These are phyloP conservation scores for Miniopterus natalensis DNA, from an alignment of 2,113 vertebrate species.

Conservation along the genomic window DNA sequence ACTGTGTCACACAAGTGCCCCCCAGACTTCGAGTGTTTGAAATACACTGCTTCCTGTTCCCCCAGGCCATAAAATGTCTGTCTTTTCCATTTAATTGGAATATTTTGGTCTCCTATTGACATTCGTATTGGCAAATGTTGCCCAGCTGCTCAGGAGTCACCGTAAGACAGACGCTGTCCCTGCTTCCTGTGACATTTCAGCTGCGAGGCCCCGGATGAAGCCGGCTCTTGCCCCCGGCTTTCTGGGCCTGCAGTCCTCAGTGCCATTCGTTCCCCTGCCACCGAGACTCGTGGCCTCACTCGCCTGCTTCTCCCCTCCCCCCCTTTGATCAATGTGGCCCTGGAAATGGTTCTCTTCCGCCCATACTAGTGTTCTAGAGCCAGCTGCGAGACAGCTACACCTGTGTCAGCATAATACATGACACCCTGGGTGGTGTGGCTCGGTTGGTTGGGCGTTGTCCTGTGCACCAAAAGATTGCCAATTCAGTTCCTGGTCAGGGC, in stretches of 20 bases:
- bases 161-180: not conserved
- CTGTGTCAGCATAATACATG: no score
- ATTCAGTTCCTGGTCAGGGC: no score
- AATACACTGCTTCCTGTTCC: not conserved
- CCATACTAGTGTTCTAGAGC: not conserved
- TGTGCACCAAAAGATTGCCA: no score
- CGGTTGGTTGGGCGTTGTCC: no score
- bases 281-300: not conserved
- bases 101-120: not conserved
- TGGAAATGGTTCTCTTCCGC: not conserved
- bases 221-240: not conserved
- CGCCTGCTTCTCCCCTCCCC: accelerated
- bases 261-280: not conserved
- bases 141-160: not conserved
- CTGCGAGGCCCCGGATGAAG: accelerated
- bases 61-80: no score
- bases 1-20: not conserved
- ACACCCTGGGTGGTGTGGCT: no score
- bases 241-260: not conserved
- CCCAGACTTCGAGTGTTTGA: not conserved
- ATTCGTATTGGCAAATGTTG: not conserved
- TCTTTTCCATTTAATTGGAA: not conserved
- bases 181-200: accelerated
- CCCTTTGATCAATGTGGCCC: not conserved
- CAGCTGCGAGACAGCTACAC: not conserved